Base-by-base conservation (phyloP, 23 tunicate genomes). In the Styela clava region DNA sequence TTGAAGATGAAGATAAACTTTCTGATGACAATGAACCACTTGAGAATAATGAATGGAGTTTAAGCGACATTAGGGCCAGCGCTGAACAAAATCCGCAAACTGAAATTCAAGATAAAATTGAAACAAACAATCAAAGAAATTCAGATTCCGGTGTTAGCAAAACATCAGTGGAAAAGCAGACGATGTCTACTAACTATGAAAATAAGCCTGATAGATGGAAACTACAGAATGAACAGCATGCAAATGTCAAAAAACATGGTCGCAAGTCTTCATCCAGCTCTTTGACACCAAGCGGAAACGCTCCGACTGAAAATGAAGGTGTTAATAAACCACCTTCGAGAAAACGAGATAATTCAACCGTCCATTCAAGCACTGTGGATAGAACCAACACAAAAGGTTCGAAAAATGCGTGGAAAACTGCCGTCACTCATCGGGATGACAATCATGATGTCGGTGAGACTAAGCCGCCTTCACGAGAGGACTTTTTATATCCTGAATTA, bases 231-330 rank as follows among this genome's bases (percentile, higher is more conserved):
- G n/a, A n/a, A n/a, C n/a, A n/a, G n/a, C 56, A 44, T 44, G 56
- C 16, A 29, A 67, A 67, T 25, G 22, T 1, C n/a, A 67, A 67
- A 18, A 67, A 67, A 67, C 31, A 16, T 18, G 31, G 71, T 24
- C 19, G 71, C 19, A 67, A 67, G 71, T 67, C 71, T 67, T 27
- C 71, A 1, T 29, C 71, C 0, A 24, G 71, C 22, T 67, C 71
- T 67, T 22, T 67, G 0, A 67, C 71, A 25, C 78, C 78, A 25
- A 67, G 2, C 71, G 16, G 22, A 27, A 27, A 25, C 16, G 19
- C 22, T 67, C 71, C 22, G 71, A 67, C 22, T 16, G 31, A 0
- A 29, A 67, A 61, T n/a, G n/a, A n/a, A n/a, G n/a, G n/a, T 44
- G 12, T 44, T 12, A 44, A 12, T 12, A 44, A 44, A 12, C 7